Evolutionary conservation across 2,797 vertebrate species (phyloP).

Genomic region (Ptychadena robeensis): DNA sequence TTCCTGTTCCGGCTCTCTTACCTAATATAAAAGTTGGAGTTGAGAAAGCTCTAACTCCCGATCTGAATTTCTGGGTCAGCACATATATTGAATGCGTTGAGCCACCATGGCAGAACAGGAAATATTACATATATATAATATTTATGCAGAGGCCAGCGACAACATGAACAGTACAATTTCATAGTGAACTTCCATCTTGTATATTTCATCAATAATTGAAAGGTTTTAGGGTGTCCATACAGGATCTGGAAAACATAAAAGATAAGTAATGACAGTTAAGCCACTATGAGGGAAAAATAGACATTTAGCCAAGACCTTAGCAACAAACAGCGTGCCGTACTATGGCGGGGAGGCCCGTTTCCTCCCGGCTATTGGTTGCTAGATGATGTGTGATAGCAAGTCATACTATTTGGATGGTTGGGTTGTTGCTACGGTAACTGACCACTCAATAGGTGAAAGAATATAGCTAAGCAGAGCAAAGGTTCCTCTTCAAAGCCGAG

Average conservation of each 20-base stretch:
- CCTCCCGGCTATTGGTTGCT: slow-evolving; percentile 63
- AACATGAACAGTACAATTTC: too few relatives aligned
- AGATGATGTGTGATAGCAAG: slow-evolving; percentile 52
- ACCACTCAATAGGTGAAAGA: slow-evolving; percentile 65
- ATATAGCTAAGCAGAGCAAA: slow-evolving; percentile 68
- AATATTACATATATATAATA: too few relatives aligned
- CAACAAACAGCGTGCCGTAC: slow-evolving; percentile 64
- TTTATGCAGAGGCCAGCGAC: too few relatives aligned
- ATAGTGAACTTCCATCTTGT: too few relatives aligned
- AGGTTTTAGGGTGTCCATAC: neutral
- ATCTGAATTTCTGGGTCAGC: too few relatives aligned
- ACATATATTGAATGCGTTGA: too few relatives aligned
- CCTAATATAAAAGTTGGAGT: too few relatives aligned
- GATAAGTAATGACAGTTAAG: neutral
- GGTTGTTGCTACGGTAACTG: slow-evolving; percentile 82
- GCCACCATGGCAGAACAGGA: too few relatives aligned
- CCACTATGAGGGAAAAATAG: neutral
- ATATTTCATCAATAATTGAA: neutral
- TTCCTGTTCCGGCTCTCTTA: too few relatives aligned
- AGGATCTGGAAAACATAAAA: neutral
- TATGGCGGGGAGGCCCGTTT: slow-evolving; percentile 56
- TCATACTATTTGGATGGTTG: slow-evolving; percentile 67
- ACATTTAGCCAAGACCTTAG: slow-evolving; percentile 65
- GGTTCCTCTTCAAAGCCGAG: slow-evolving; percentile 64
- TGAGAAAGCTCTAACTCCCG: too few relatives aligned